phyloP scores from a whole-genome alignment of 2,113 vertebrate species.

The Terrapene triunguis region DNA sequence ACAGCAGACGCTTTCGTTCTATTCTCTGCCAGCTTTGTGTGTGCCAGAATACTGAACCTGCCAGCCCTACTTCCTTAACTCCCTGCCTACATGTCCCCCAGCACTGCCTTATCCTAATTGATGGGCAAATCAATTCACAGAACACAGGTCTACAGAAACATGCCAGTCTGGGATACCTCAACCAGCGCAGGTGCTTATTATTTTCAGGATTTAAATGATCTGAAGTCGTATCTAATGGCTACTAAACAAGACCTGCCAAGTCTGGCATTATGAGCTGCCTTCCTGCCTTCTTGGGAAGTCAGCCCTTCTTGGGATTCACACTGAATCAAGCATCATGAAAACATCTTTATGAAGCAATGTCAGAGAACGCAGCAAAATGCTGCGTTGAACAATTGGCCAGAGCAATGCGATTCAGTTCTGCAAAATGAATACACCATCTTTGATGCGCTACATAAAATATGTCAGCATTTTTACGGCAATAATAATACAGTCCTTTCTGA shows the following conservation, averaged over 20 bases:
- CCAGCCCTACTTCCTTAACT: not conserved
- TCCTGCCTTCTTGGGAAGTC: conserved; percentile 32
- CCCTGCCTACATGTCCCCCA: not conserved
- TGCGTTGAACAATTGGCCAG: conserved; percentile 46
- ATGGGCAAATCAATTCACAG: rapidly evolving
- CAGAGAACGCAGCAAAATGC: conserved; percentile 47
- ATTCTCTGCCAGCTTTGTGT: conserved; percentile 26
- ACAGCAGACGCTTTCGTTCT: not conserved
- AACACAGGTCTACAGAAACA: rapidly evolving
- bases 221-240: not conserved
- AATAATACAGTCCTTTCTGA: conserved; percentile 21
- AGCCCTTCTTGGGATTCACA: conserved; percentile 61
- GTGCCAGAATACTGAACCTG: not conserved
- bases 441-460: conserved; percentile 65
- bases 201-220: not conserved
- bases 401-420: conserved; percentile 47
- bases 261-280: not conserved
- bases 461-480: conserved; percentile 52
- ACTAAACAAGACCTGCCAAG: conserved; percentile 50
- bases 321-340: conserved; percentile 38
- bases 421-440: conserved; percentile 46
- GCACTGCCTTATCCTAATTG: not conserved
- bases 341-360: conserved; percentile 68
- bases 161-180: not conserved
- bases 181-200: not conserved